Conservation (phyloP, 2,113 vertebrate species). For the Halcyon malimbica region DNA sequence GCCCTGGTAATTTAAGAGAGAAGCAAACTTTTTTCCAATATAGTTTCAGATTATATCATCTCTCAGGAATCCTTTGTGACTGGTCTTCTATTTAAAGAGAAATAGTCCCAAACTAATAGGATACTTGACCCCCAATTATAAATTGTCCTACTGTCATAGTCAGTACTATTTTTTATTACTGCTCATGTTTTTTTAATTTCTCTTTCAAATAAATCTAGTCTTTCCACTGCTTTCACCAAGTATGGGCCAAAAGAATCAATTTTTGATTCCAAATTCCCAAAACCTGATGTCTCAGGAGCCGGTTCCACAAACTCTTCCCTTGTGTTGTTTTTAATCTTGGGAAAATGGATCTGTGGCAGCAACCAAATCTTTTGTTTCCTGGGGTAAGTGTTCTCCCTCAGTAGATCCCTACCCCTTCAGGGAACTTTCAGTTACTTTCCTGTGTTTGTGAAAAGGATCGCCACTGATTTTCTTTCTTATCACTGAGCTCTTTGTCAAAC, state of each 20-base stretch:
- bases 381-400: neutral
- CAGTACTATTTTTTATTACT: conserved; percentile 44
- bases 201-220: conserved; percentile 56
- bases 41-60: conserved; percentile 69
- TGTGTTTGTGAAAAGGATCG: neutral
- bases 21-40: conserved; percentile 65
- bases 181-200: conserved; percentile 61
- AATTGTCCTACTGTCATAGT: conserved; percentile 65
- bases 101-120: conserved; percentile 61
- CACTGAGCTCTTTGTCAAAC: neutral
- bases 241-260: conserved; percentile 35
- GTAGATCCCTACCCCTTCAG: neutral
- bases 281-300: conserved; percentile 43
- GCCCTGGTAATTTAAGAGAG: conserved; percentile 66
- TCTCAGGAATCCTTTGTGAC: conserved; percentile 68
- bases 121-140: conserved; percentile 69
- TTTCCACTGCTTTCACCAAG: conserved; percentile 58
- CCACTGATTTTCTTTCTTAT: neutral
- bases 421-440: neutral
- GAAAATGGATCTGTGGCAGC: neutral
- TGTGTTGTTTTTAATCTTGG: conserved; percentile 46
- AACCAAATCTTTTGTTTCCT: conserved; percentile 13
- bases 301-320: conserved; percentile 33
- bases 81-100: conserved; percentile 68
- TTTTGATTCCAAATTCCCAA: conserved; percentile 55